Evolutionary conservation across 30 jellyfish, hydroid and myxozoan genomes (phyloP).

Genomic region (Aurelia sp.): DNA sequence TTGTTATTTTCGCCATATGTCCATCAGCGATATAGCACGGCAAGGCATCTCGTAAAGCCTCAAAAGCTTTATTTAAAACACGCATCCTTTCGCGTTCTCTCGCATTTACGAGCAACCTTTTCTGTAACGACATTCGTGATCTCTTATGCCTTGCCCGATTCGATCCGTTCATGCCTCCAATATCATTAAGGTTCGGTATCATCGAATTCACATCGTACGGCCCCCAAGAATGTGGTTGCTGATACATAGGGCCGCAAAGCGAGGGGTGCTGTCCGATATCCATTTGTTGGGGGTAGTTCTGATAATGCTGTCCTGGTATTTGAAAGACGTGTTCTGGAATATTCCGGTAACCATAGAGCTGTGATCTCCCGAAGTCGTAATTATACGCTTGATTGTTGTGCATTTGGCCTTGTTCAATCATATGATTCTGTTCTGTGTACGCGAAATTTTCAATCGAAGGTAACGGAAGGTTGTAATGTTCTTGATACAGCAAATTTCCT

Average conservation of each 20-base stretch:
- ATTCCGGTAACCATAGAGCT: constrained; percentile 56
- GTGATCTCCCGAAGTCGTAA: constrained; percentile 46
- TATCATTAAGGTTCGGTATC: constrained; percentile 60
- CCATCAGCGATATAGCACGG: constrained; percentile 99
- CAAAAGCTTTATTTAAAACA: constrained; percentile 94
- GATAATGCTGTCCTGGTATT: constrained; percentile 63
- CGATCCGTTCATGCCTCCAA: constrained; percentile 38
- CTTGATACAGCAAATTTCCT: constrained; percentile 55
- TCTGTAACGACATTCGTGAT: constrained; percentile 94
- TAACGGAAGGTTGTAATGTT: constrained; percentile 68
- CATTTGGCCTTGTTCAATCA: constrained; percentile 31
- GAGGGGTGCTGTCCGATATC: constrained; percentile 49
- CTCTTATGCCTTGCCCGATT: constrained; percentile 84
- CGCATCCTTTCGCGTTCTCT: constrained; percentile 98
- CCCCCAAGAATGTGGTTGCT: constrained; percentile 65
- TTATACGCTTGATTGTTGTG: constrained; percentile 39
- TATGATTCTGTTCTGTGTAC: constrained; percentile 40
- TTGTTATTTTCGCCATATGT: constrained; percentile 98
- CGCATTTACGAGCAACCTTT: constrained; percentile 93
- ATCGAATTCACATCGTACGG: constrained; percentile 51
- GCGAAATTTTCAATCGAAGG: constrained; percentile 85
- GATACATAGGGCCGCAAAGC: constrained; percentile 45
- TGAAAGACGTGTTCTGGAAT: constrained; percentile 35
- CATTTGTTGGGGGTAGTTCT: constrained; percentile 44
- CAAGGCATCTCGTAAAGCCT: constrained; percentile 94